Percentiles rank a stretch among this genome's conserved stretches.
phyloP scores from a whole-genome alignment of 1,140 invertebrate species.

The Scaptomyza hsui region DNA sequence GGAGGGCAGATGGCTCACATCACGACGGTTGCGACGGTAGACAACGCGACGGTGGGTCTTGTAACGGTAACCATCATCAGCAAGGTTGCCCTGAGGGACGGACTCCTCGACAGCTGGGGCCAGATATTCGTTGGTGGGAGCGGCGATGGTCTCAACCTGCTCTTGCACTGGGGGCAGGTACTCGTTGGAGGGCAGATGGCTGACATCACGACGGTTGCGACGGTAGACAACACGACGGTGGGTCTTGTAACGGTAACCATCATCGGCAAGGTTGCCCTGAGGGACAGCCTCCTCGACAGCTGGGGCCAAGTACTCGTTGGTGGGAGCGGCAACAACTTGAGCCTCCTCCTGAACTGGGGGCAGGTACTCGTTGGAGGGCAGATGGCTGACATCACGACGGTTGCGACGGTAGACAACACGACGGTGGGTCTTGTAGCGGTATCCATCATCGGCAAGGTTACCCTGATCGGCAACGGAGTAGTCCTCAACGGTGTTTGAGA shows the following conservation, averaged over 20 bases:
- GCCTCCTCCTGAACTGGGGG: constrained; percentile 52
- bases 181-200: constrained; percentile 61
- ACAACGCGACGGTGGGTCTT: constrained; percentile 57
- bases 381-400: constrained; percentile 67
- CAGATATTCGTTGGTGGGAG: constrained; percentile 44
- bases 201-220: constrained; percentile 72
- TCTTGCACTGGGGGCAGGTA: constrained; percentile 55
- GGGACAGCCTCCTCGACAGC: background rate
- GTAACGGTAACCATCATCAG: constrained; percentile 65
- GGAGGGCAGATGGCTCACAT: constrained; percentile 62
- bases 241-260: constrained; percentile 69
- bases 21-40: constrained; percentile 67
- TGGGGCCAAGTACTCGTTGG: constrained; percentile 41
- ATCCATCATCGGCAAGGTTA: constrained; percentile 54
- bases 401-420: constrained; percentile 62
- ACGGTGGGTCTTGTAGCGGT: constrained; percentile 62
- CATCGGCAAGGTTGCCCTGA: constrained; percentile 35
- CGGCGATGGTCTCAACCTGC: constrained; percentile 1
- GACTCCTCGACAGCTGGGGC: background rate
- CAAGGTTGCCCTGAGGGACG: constrained; percentile 15
- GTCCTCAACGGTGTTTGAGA: background rate
- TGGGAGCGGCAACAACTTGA: constrained; percentile 13
- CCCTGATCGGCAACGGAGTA: background rate
- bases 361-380: constrained; percentile 67
- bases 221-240: constrained; percentile 52